Conservation (phyloP, 2,888 invertebrate species). For the Drosophila cognata region DNA sequence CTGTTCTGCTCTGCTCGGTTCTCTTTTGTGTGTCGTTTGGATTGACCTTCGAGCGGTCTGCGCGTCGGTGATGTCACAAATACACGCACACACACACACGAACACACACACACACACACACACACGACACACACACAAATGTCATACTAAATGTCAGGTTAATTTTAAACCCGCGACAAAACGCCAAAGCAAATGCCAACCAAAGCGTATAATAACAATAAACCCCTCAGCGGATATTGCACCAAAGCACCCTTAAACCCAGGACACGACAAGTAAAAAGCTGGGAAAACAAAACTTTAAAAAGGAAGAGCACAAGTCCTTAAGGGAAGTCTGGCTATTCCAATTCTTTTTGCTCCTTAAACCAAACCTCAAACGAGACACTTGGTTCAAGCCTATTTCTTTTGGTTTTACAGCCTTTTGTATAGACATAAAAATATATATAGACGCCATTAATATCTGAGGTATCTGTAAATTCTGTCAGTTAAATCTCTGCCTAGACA, state of each 20-base stretch:
- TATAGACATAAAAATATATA: neutral
- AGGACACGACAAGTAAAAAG: conserved; percentile 31
- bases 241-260: conserved; percentile 25
- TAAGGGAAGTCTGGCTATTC: neutral
- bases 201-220: conserved; percentile 10
- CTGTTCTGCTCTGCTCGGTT: neutral
- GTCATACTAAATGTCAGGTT: conserved; percentile 47
- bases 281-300: neutral
- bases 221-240: conserved; percentile 4
- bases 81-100: conserved; percentile 19
- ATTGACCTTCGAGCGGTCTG: conserved; percentile 61
- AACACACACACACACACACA: conserved; percentile 7
- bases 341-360: neutral
- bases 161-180: conserved; percentile 40
- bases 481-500: neutral
- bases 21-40: conserved; percentile 13
- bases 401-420: neutral
- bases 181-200: conserved; percentile 15
- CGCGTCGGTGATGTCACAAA: conserved; percentile 64
- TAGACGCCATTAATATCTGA: neutral
- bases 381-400: neutral
- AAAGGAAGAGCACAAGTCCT: neutral
- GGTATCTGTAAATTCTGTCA: neutral
- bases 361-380: neutral
- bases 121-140: neutral